Conservation (phyloP, 2,888 invertebrate genomes). For the Spodoptera picta region DNA sequence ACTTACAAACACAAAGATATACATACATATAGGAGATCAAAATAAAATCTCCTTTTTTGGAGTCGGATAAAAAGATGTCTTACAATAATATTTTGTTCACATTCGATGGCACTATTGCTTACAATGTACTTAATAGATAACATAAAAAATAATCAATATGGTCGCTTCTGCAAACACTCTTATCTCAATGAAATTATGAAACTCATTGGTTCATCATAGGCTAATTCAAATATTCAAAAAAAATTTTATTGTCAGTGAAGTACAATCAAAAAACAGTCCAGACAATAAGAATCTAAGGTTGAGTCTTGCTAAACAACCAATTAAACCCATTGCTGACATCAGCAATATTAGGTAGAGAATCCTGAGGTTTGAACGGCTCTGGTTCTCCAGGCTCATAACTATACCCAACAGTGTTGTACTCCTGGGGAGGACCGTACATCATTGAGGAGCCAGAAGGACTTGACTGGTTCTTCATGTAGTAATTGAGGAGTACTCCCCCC, state of each 20-base stretch:
- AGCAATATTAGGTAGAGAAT: constrained; percentile 65
- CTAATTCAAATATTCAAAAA: no score
- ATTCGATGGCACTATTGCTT: constrained; percentile 11
- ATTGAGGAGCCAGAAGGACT: constrained; percentile 41
- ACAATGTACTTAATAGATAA: no score
- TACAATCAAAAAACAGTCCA: no score
- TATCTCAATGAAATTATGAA: no score
- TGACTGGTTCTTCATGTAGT: constrained; percentile 73
- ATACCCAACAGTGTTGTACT: constrained; percentile 82
- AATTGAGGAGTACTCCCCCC: constrained; percentile 75
- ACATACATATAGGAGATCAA: no score
- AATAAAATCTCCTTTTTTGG: no score
- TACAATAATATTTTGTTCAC: constrained; percentile 18
- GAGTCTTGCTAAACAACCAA: constrained; percentile 74
- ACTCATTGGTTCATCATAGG: no score
- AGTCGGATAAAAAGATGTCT: background rate
- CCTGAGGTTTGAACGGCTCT: constrained; percentile 64
- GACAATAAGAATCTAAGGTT: background rate
- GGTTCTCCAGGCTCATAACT: constrained; percentile 79
- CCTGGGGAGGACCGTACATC: constrained; percentile 74
- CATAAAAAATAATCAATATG: no score
- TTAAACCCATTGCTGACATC: constrained; percentile 71
- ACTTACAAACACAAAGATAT: no score
- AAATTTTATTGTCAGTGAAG: no score
- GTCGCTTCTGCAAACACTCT: no score